A percentile compares a stretch with the other conserved stretches of the same genome.
Evolutionary conservation across 2,888 invertebrate species (phyloP).

Genomic region (Priapulus caudatus): DNA sequence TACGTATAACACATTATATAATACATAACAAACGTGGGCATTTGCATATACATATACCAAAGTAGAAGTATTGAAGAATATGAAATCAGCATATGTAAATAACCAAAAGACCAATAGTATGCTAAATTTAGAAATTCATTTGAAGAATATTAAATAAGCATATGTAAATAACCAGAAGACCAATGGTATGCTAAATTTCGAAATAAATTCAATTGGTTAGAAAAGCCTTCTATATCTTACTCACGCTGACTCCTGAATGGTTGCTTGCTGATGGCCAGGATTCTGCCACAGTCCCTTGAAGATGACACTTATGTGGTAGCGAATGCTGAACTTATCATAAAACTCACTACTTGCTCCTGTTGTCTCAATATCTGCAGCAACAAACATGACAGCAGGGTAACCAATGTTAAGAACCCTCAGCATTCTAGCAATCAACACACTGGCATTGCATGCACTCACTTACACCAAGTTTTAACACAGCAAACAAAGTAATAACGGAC

Average conservation of each 20-base stretch:
- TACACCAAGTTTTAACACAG: neutral
- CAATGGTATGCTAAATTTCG: too few species aligned
- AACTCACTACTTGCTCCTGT: constrained; percentile 97
- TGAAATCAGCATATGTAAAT: too few species aligned
- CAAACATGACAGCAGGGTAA: constrained; percentile 5
- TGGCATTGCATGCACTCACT: neutral
- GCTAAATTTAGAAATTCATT: too few species aligned
- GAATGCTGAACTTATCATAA: constrained; percentile 96
- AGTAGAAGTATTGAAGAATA: too few species aligned
- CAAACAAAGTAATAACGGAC: neutral
- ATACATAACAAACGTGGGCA: too few species aligned
- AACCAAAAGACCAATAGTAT: too few species aligned
- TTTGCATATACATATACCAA: too few species aligned
- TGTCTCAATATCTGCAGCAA: constrained; percentile 66
- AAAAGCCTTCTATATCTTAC: too few species aligned
- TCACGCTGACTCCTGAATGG: constrained; percentile 70
- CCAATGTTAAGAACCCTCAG: neutral
- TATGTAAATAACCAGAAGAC: too few species aligned
- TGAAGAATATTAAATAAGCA: too few species aligned
- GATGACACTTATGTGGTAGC: constrained; percentile 94
- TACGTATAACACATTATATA: too few species aligned
- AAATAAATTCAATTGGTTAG: too few species aligned
- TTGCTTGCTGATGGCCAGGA: constrained; percentile 67
- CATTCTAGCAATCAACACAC: neutral
- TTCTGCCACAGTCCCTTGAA: constrained; percentile 87